Percentiles rank a stretch among this genome's conserved stretches.
Evolutionary conservation across 2,797 vertebrate species (phyloP).

Genomic region (Cossypha dichroa): DNA sequence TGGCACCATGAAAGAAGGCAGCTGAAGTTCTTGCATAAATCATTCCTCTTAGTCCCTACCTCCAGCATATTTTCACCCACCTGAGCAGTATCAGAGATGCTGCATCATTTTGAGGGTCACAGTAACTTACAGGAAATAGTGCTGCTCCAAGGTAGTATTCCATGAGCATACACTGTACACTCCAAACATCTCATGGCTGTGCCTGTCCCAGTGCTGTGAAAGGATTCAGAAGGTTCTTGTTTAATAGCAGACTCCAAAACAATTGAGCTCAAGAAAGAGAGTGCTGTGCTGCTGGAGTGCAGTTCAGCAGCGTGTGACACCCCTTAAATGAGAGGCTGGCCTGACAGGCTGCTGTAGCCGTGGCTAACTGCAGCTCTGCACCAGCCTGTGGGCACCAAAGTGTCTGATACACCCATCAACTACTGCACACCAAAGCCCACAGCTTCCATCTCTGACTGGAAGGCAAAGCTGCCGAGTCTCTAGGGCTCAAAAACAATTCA

Average conservation of each 20-base stretch:
- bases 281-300: accelerated
- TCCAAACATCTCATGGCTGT: constrained; percentile 90
- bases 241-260: not conserved
- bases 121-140: constrained; percentile 83
- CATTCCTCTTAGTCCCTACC: not conserved
- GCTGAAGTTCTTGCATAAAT: not conserved
- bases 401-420: constrained; percentile 90
- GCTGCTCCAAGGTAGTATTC: constrained; percentile 91
- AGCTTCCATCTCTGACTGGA: constrained; percentile 86
- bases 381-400: constrained; percentile 87
- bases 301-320: accelerated
- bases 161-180: constrained; percentile 87
- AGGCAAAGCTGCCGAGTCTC: constrained; percentile 91
- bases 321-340: accelerated
- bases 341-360: constrained; percentile 65
- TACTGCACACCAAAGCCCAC: constrained; percentile 88
- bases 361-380: constrained; percentile 90
- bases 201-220: constrained; percentile 87
- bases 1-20: not conserved
- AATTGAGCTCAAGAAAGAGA: not conserved
- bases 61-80: not conserved
- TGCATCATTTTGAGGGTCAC: accelerated
- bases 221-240: not conserved
- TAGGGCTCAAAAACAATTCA: constrained; percentile 90
- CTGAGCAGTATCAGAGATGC: accelerated